Evolutionary conservation across 2,113 vertebrate genomes (phyloP).

Genomic region (Centropus unirufus): DNA sequence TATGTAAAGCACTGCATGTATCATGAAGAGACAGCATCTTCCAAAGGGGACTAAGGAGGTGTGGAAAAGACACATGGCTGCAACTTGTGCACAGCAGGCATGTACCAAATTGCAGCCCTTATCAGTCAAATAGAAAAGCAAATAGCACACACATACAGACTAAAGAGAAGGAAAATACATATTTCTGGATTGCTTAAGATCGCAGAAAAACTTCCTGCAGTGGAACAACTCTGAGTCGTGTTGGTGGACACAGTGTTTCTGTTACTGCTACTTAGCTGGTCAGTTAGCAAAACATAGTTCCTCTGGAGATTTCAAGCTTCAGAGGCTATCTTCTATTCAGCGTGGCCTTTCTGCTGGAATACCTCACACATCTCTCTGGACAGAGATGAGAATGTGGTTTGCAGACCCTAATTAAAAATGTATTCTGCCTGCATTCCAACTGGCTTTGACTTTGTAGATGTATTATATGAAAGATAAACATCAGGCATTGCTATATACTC

Average conservation of each 20-base stretch:
- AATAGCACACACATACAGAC: accelerated
- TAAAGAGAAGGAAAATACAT: neutral
- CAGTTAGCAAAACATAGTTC: neutral
- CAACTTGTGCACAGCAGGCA: neutral
- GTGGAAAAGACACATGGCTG: neutral
- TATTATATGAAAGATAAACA: neutral
- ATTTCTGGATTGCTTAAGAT: neutral
- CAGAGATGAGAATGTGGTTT: accelerated
- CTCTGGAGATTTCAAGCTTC: neutral
- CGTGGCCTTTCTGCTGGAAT: neutral
- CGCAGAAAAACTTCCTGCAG: neutral
- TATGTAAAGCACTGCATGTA: neutral
- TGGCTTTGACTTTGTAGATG: neutral
- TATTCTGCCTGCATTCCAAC: neutral
- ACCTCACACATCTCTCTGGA: neutral
- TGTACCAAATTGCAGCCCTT: neutral
- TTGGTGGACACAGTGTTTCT: accelerated
- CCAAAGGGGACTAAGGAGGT: neutral
- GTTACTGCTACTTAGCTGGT: neutral
- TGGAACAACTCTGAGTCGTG: neutral
- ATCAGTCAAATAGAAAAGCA: neutral
- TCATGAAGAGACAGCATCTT: neutral
- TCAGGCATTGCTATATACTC: neutral
- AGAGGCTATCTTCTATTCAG: neutral
- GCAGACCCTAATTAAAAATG: neutral